A percentile compares a stretch with the other conserved stretches of the same genome.
These are phyloP conservation scores for Eutolmus rufibarbis DNA, from an alignment of 2,888 invertebrate genomes.

Conservation along the genomic window DNA sequence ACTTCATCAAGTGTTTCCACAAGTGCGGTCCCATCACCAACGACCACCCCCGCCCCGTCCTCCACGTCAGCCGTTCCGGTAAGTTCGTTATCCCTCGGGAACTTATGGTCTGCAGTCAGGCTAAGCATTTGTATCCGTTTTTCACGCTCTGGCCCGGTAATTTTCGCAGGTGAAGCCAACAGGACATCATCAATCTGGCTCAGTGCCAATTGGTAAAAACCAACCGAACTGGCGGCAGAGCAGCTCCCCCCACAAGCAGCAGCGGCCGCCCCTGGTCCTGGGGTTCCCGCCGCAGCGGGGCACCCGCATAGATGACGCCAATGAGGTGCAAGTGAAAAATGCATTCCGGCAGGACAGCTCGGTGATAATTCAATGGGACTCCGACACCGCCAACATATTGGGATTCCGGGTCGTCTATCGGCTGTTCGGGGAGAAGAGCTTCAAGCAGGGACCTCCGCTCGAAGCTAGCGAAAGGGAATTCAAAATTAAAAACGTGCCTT, in stretches of 20 bases:
- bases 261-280: constrained; percentile 76
- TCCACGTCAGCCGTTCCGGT: constrained; percentile 46
- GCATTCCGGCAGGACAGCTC: constrained; percentile 84
- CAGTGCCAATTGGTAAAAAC: constrained; percentile 58
- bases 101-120: constrained; percentile 19
- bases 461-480: constrained; percentile 90
- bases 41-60: constrained; percentile 47
- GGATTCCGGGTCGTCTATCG: constrained; percentile 89
- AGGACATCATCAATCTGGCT: constrained; percentile 44
- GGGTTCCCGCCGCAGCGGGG: constrained; percentile 73
- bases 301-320: constrained; percentile 71
- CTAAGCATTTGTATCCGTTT: not conserved
- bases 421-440: constrained; percentile 86
- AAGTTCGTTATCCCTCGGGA: not conserved
- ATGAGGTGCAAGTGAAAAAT: constrained; percentile 84
- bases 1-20: constrained; percentile 53
- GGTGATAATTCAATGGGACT: constrained; percentile 91
- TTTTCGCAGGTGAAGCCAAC: constrained; percentile 49
- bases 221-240: constrained; percentile 60
- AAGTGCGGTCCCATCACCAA: constrained; percentile 28
- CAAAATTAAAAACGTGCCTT: constrained; percentile 90
- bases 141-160: not conserved
- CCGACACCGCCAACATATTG: constrained; percentile 84
- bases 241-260: constrained; percentile 60
- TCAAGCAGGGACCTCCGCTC: constrained; percentile 88